These are phyloP conservation scores for Sminthopsis crassicaudata DNA, from an alignment of 2,113 vertebrate genomes.

Conservation along the genomic window DNA sequence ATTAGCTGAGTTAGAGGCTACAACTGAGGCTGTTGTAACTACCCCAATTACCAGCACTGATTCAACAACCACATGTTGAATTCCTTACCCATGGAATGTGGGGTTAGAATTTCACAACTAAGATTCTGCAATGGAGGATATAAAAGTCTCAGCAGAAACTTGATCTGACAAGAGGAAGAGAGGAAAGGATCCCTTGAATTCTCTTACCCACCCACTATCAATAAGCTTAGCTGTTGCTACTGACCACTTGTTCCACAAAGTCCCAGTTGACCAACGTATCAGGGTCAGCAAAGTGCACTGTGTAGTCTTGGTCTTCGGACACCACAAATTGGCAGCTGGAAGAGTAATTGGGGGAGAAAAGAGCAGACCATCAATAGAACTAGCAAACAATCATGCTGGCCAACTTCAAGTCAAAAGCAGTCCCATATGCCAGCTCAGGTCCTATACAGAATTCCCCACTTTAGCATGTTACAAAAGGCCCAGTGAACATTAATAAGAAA, in stretches of 20 bases:
- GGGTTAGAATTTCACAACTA: neutral
- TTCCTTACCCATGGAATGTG: neutral
- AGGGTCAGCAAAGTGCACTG: slow-evolving; percentile 97
- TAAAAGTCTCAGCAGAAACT: neutral
- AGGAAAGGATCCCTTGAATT: slow-evolving; percentile 16
- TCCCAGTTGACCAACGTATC: slow-evolving; percentile 99
- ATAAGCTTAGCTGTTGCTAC: slow-evolving; percentile 72
- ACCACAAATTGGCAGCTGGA: slow-evolving; percentile 98
- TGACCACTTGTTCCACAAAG: slow-evolving; percentile 99
- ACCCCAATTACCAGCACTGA: neutral
- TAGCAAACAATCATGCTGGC: neutral
- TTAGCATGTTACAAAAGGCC: slow-evolving; percentile 22
- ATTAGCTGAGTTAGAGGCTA: neutral
- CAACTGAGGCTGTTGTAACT: neutral
- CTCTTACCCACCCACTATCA: neutral
- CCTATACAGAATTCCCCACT: neutral
- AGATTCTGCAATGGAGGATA: neutral
- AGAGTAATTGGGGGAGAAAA: slow-evolving; percentile 42
- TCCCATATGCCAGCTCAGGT: neutral
- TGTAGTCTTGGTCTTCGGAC: slow-evolving; percentile 97
- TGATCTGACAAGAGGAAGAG: neutral
- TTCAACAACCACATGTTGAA: slow-evolving; percentile 5
- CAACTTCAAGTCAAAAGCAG: slow-evolving; percentile 6
- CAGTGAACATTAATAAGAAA: slow-evolving; percentile 28
- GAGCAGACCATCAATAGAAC: slow-evolving; percentile 18